phyloP scores from a whole-genome alignment of 1,140 invertebrate species.

The Leptinotarsa undecemlineata region DNA sequence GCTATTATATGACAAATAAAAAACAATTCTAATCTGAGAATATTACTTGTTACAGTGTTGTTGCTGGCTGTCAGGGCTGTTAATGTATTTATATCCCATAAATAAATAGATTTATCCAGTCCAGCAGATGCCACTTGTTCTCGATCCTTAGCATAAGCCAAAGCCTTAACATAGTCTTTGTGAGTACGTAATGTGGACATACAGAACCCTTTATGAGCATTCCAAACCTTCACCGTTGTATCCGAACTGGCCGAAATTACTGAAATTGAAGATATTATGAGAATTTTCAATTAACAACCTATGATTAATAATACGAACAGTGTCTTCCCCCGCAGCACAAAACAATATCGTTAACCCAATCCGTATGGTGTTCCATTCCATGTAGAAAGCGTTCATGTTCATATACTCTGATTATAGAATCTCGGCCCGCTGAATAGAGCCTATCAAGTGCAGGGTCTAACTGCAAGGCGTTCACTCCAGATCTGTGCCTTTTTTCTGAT shows the following conservation, averaged over 20 bases:
- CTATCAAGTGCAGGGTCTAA: conserved; percentile 85
- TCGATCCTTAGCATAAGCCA: conserved; percentile 97
- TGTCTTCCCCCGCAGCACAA: conserved; percentile 96
- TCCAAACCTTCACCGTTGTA: conserved; percentile 99
- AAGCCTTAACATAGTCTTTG: conserved; percentile 97
- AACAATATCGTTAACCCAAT: conserved; percentile 99
- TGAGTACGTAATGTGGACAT: conserved; percentile 97
- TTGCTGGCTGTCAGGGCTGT: conserved; percentile 97
- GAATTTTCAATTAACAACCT: conserved; percentile 26
- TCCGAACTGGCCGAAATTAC: conserved; percentile 99
- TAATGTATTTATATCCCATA: conserved; percentile 99
- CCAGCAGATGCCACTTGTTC: conserved; percentile 98
- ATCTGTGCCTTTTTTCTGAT: conserved; percentile 89
- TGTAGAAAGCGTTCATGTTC: conserved; percentile 90
- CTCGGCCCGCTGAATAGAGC: conserved; percentile 96
- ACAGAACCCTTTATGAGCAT: conserved; percentile 98
- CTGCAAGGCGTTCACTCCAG: conserved; percentile 95
- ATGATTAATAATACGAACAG: conserved; percentile 62
- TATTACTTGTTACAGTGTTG: conserved; percentile 95
- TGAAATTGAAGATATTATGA: conserved; percentile 57
- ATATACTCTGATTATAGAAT: conserved; percentile 98
- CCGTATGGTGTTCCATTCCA: conserved; percentile 97
- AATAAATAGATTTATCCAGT: conserved; percentile 93
- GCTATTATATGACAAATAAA: too few relatives aligned
- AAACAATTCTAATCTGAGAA: neutral